Base-by-base conservation (phyloP, 2,888 invertebrate genomes). In the Junonia oenone region DNA sequence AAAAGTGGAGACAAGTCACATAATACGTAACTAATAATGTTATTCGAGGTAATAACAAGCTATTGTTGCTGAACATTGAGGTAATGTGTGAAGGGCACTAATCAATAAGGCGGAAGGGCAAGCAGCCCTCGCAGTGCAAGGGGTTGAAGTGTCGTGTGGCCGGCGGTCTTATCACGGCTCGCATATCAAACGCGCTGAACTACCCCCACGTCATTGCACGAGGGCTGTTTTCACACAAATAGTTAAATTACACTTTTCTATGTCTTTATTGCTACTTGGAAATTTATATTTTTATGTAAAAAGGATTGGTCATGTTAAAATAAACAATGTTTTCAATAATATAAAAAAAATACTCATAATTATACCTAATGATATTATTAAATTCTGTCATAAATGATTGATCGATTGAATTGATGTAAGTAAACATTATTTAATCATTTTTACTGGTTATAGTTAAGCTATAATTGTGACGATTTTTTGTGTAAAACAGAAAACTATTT, bases 91-190 rank as follows among this genome's bases (percentile, higher is more conserved):
- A 68, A 76, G 78, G 81, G 79, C 71, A 78, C 72, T 83, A 87
- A 89, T 88, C 89, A 86, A 89, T 89, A 88, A 84, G 81, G 81
- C 82, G 81, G 82, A 82, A 86, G 87, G 86, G 87, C 80, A 78
- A 78, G 73, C 78, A 75, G 80, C 85, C 87, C 83, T 79, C 76
- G 65, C 69, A 72, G 70, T 77, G 67, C 69, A 85, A 87, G 87
- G 88, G 88, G 87, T 85, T 83, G 80, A 76, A 82, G 83, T 88
- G 86, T 84, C 85, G 87, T 82, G 84, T 85, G 85, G 84, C 75
- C 76, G 73, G 68, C 71, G 64, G 66, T 67, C 81, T 87, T 89
- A 89, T 89, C 89, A 79, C 73, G 65, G 74, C 73, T 78, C 75
- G 83, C 83, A 85, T 86, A 89, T 90, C 88, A 87, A 87, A 85